Conservation (phyloP, 2,113 vertebrate genomes). For the Pollachius pollachius region DNA sequence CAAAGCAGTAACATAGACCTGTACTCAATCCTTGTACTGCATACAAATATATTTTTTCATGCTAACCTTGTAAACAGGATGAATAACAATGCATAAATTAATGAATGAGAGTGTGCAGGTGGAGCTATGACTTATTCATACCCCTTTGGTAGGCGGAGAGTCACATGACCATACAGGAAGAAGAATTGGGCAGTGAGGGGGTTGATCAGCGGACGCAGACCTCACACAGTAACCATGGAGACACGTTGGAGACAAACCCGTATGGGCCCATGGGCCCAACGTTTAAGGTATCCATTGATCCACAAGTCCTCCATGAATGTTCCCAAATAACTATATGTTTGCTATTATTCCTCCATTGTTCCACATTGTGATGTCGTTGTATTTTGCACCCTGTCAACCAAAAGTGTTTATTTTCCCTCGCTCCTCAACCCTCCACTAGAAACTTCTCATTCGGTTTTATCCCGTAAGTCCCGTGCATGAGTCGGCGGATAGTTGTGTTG, state of each 20-base stretch:
- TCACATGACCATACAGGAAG: background rate
- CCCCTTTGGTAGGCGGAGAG: background rate
- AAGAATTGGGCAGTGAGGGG: slow-evolving; percentile 1
- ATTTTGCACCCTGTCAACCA: background rate
- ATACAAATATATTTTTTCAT: too few relatives aligned
- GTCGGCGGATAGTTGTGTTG: slow-evolving; percentile 1
- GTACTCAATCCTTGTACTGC: too few relatives aligned
- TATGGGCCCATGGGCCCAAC: slow-evolving; percentile 75
- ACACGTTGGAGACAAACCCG: slow-evolving; percentile 47
- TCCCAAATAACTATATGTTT: background rate
- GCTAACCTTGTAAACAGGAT: too few relatives aligned
- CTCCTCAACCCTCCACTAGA: slow-evolving; percentile 40
- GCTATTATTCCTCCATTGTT: background rate
- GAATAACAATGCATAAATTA: too few relatives aligned
- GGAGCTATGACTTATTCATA: background rate
- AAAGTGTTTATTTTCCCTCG: slow-evolving; percentile 19
- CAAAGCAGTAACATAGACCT: too few relatives aligned
- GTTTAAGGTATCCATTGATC: slow-evolving; percentile 65
- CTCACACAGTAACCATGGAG: slow-evolving; percentile 46
- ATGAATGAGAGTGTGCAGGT: background rate
- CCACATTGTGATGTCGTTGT: background rate
- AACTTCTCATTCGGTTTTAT: slow-evolving; percentile 70
- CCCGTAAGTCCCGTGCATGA: slow-evolving; percentile 56
- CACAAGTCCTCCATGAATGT: background rate
- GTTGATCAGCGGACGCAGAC: slow-evolving; percentile 27